Conservation (phyloP, 2,797 vertebrate genomes). For the Microhierax caerulescens region DNA sequence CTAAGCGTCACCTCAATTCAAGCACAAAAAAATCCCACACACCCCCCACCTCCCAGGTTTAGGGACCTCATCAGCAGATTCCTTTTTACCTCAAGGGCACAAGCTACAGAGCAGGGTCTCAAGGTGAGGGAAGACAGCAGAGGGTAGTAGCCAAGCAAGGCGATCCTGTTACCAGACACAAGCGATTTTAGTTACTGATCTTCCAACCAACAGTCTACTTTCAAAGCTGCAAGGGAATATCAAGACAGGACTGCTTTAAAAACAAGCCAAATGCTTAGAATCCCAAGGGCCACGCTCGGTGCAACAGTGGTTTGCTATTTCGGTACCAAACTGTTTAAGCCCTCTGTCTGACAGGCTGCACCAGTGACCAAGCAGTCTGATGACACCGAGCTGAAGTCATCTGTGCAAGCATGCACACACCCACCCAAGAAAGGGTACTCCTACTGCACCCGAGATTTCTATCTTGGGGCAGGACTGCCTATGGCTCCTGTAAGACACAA, state of each 20-base stretch:
- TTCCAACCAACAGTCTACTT: neutral
- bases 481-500: neutral
- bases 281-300: neutral
- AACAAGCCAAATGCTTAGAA: neutral
- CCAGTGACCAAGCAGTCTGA: fast-evolving
- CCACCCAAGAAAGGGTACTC: neutral
- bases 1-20: neutral
- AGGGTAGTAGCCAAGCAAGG: neutral
- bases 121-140: neutral
- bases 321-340: neutral
- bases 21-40: neutral
- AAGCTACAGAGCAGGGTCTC: neutral
- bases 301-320: neutral
- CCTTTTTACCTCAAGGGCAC: neutral
- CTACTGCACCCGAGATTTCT: neutral
- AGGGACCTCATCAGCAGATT: neutral
- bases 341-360: neutral
- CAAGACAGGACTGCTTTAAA: neutral
- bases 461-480: neutral
- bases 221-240: neutral
- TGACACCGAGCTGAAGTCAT: neutral
- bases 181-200: neutral
- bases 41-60: neutral
- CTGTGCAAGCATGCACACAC: fast-evolving
- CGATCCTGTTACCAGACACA: neutral